phyloP scores from a whole-genome alignment of 2,113 vertebrate species.

The Diglossa brunneiventris region DNA sequence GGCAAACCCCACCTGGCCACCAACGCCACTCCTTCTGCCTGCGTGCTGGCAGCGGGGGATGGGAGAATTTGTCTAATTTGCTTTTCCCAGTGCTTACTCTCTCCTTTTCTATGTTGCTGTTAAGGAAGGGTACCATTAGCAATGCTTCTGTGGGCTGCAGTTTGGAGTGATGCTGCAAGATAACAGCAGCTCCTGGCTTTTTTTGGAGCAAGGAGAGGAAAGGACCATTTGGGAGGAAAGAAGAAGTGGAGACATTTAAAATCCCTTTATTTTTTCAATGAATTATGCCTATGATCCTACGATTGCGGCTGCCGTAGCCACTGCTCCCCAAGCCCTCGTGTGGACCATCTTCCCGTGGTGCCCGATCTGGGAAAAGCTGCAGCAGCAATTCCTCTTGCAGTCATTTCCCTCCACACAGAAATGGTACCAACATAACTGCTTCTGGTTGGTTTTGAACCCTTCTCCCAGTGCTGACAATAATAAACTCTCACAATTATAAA shows the following conservation, averaged over 20 bases:
- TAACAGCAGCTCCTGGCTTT: not conserved
- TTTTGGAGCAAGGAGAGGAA: not conserved
- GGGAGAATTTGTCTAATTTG: not conserved
- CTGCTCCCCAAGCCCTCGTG: not conserved
- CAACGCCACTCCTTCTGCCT: fast-evolving
- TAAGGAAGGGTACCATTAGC: not conserved
- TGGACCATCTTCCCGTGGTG: not conserved
- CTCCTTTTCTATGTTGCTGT: not conserved
- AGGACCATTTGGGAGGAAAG: not conserved
- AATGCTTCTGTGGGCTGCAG: not conserved
- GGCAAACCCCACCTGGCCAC: not conserved
- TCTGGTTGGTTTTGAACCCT: not conserved
- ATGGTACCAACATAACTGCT: not conserved
- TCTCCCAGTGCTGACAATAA: not conserved
- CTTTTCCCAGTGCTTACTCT: not conserved
- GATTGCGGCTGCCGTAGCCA: not conserved
- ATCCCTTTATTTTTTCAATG: not conserved
- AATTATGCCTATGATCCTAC: not conserved
- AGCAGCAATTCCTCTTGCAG: not conserved
- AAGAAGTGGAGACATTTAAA: not conserved
- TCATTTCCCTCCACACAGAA: not conserved
- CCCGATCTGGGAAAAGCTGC: not conserved
- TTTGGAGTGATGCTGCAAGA: not conserved
- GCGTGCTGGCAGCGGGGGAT: fast-evolving
- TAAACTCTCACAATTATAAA: not conserved